Conservation (phyloP, 2,797 vertebrate species). For the Hemitrygon akajei region DNA sequence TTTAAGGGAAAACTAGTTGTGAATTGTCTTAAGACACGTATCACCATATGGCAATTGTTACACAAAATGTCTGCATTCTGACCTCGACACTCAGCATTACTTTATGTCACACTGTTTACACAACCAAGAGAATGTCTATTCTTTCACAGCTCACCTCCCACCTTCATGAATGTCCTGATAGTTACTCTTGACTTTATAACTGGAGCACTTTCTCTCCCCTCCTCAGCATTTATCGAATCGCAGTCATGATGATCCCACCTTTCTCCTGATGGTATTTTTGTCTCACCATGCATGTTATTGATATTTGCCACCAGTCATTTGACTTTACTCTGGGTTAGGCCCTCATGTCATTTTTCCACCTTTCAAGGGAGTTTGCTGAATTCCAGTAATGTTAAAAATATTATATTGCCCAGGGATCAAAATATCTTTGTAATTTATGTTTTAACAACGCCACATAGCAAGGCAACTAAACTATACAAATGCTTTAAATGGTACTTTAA, state of each 20-base stretch:
- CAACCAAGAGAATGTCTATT: neutral
- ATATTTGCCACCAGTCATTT: neutral
- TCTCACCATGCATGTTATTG: neutral
- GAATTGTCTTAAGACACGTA: neutral
- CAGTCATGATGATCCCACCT: neutral
- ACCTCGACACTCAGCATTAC: neutral
- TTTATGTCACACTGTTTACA: neutral
- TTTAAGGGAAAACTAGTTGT: neutral
- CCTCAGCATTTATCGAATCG: neutral
- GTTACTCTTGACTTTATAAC: neutral
- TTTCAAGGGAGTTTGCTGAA: neutral
- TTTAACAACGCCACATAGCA: neutral
- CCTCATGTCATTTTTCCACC: neutral
- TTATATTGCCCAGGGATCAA: neutral
- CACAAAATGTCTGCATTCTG: neutral
- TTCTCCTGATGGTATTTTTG: neutral
- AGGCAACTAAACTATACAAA: neutral
- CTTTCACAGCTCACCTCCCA: neutral
- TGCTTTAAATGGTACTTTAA: neutral
- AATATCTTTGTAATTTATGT: neutral
- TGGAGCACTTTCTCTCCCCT: neutral
- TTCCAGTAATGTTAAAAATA: neutral
- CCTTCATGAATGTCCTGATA: neutral
- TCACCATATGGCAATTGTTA: neutral
- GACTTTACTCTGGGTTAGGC: neutral